Evolutionary conservation across 2,888 invertebrate species (phyloP), one percentile per base, ranked within the genome.

Genomic region (Neoascia interrupta): DNA sequence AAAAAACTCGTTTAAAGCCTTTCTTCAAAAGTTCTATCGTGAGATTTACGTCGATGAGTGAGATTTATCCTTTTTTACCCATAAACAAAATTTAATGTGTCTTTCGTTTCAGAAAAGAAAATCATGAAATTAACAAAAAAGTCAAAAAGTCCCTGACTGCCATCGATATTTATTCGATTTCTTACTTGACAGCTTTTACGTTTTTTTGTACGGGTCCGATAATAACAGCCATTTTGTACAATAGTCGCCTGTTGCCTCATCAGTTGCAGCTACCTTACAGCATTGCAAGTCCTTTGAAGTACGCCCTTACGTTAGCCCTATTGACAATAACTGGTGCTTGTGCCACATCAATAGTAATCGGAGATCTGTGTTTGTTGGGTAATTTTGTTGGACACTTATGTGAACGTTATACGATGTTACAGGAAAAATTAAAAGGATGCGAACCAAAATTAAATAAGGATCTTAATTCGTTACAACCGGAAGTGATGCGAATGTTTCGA

Each of bases 381-480:
- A 85, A 83, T 51, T 53, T 85, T n/a, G 83, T 86, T 39, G 72
- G 84, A 69, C 84, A 87, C 60, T 74, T 87, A 11, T 86, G 86
- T 81, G 84, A 82, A 1, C 82, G 85, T 0, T 86, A 84, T 51
- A 15, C 68, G 1, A 63, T 83, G 26, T 53, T 87, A 43, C 81
- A 83, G 0, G 53, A 74, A 11, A 84, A 87, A 39, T 43, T 86
- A 5, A 18, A 54, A 0, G 8, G 51, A 3, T 15, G 81, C 8
- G 63, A 63, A 1, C 1, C n/a, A n/a, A 3, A 15, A 2, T 6
- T 63, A n/a, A 16, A 21, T 1, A 1, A n/a, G 2, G 51, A n/a
- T n/a, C n/a, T n/a, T n/a, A n/a, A n/a, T n/a, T n/a, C n/a, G 5
- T 11, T 10, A 5, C 16, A 3, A 10, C 3, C 49, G 0, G 49